A percentile compares a stretch with the other conserved stretches of the same genome.
Evolutionary conservation across 30 jellyfish, hydroid and myxozoan species (phyloP).

Genomic region (Calvadosia cruxmelitensis): DNA sequence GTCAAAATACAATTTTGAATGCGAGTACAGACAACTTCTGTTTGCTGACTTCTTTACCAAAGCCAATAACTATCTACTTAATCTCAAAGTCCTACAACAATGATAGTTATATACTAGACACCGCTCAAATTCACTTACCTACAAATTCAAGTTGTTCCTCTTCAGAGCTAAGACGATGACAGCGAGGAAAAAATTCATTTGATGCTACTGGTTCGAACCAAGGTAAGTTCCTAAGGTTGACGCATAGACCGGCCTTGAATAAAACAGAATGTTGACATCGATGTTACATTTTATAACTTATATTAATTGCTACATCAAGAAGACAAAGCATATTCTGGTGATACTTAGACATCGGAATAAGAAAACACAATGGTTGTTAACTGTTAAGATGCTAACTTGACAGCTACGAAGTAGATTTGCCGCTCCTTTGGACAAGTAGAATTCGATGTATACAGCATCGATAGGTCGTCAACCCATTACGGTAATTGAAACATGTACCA

Average conservation of each 20-base stretch:
- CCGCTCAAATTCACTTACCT: constrained; percentile 16
- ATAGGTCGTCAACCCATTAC: no score
- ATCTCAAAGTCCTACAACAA: constrained; percentile 1
- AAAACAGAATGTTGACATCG: not conserved
- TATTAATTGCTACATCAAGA: not conserved
- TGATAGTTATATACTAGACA: constrained; percentile 4
- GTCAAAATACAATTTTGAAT: no score
- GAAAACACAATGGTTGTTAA: no score
- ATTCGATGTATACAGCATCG: no score
- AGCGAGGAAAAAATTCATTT: constrained; percentile 64
- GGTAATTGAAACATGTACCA: no score
- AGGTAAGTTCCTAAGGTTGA: constrained; percentile 55
- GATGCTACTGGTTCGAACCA: constrained; percentile 48
- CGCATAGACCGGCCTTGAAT: constrained; percentile 65
- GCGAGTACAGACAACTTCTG: not conserved
- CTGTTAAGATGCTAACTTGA: no score
- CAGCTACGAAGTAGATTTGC: no score
- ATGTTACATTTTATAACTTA: not conserved
- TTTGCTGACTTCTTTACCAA: not conserved
- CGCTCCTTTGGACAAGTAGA: no score
- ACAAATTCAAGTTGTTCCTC: constrained; percentile 54
- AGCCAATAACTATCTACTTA: constrained; percentile 5
- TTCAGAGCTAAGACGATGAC: constrained; percentile 67
- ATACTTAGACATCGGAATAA: no score
- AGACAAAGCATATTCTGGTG: no score